phyloP scores from a whole-genome alignment of 1,140 invertebrate species.

The Tetranychus cinnabarinus region DNA sequence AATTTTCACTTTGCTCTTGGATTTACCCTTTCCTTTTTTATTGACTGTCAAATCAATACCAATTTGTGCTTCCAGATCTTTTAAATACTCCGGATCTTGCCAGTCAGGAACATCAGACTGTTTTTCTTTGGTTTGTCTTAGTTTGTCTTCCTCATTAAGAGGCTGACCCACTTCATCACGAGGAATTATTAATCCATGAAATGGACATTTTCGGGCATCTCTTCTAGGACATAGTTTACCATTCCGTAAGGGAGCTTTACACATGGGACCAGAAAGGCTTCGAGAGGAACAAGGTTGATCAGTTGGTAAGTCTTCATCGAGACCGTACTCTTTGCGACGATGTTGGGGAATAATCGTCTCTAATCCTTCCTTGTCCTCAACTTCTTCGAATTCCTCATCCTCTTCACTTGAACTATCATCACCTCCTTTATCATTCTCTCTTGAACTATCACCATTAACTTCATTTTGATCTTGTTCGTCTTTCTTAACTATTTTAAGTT shows the following conservation, averaged over 20 bases:
- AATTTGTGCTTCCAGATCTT: too few relatives aligned
- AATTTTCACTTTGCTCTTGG: too few relatives aligned
- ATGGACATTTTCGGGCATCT: constrained; percentile 36
- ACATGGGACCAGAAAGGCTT: not conserved
- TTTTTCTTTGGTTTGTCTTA: constrained; percentile 16
- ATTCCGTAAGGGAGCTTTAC: constrained; percentile 26
- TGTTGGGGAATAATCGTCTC: constrained; percentile 19
- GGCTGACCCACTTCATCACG: constrained; percentile 29
- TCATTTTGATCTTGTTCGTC: too few relatives aligned
- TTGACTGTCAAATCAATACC: too few relatives aligned
- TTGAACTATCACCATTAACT: too few relatives aligned
- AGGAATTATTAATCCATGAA: constrained; percentile 35
- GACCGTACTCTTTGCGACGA: constrained; percentile 13
- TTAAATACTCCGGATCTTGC: constrained; percentile 23
- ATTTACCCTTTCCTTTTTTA: too few relatives aligned
- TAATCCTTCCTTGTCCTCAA: constrained; percentile 20
- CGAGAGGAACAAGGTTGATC: not conserved
- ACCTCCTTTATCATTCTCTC: not conserved
- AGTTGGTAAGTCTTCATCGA: not conserved
- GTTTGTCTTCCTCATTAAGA: constrained; percentile 12
- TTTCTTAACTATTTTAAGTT: constrained; percentile 12
- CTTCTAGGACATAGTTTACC: constrained; percentile 35
- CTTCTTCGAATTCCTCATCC: constrained; percentile 17
- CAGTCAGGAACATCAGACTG: constrained; percentile 25
- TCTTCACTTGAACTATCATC: constrained; percentile 4